Evolutionary conservation across 2,888 invertebrate species (phyloP).

Genomic region (Cephus sareptanus): DNA sequence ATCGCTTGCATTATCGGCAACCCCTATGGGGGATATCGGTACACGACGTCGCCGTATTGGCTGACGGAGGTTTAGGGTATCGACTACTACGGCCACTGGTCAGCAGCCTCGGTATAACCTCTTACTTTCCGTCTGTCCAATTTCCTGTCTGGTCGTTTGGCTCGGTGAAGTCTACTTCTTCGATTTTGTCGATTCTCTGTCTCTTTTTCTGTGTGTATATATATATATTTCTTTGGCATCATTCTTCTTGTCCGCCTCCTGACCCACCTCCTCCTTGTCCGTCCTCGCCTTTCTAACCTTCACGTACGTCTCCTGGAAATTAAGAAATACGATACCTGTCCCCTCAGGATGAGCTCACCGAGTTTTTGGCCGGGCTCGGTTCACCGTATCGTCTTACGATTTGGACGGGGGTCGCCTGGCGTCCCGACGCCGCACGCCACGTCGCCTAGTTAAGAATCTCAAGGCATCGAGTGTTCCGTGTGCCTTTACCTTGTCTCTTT

Average conservation of each 20-base stretch:
- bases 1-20: neutral
- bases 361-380: neutral
- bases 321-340: neutral
- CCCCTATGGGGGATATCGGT: neutral
- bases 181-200: neutral
- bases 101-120: neutral
- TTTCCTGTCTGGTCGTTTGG: neutral
- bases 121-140: neutral
- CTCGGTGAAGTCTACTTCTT: neutral
- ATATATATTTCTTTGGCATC: neutral
- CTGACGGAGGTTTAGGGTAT: neutral
- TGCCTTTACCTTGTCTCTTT: neutral
- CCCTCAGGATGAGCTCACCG: neutral
- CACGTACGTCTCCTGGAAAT: neutral
- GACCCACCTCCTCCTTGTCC: neutral
- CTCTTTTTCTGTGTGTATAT: neutral
- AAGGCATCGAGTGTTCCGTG: neutral
- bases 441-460: neutral
- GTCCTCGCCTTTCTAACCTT: neutral
- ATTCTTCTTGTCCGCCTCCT: neutral
- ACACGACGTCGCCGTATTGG: neutral
- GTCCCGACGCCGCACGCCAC: neutral
- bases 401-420: neutral
- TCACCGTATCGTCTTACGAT: neutral
- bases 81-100: neutral